phyloP scores from a whole-genome alignment of 1,140 invertebrate genomes.

The Heliconius congener region DNA sequence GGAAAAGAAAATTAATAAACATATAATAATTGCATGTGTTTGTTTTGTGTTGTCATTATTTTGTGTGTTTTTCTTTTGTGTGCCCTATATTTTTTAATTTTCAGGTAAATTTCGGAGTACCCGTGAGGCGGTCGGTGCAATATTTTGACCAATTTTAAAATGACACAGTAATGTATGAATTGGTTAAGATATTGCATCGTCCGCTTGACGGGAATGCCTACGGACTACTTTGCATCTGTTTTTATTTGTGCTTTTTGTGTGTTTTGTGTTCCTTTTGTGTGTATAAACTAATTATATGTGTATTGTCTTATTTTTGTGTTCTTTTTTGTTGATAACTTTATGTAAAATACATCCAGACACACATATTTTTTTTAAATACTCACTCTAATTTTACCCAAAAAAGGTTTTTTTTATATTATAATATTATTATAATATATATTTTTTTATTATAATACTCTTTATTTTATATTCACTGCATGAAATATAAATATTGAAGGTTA shows the following conservation, averaged over 20 bases:
- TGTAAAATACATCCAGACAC: conserved; percentile 6
- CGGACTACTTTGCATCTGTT: conserved; percentile 38
- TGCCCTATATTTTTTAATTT: conserved; percentile 10
- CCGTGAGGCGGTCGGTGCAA: conserved; percentile 76
- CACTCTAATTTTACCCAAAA: too few relatives aligned
- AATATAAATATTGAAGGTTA: too few relatives aligned
- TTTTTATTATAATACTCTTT: too few relatives aligned
- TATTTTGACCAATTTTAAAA: conserved; percentile 81
- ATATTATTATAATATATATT: too few relatives aligned
- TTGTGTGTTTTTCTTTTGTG: not conserved
- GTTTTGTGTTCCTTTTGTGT: conserved; percentile 27
- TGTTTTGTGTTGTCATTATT: not conserved
- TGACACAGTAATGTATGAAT: conserved; percentile 58
- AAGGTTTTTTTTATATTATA: too few relatives aligned
- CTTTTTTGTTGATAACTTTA: not conserved
- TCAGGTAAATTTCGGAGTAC: conserved; percentile 31
- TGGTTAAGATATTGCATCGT: conserved; percentile 83
- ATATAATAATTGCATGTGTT: not conserved
- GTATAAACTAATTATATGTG: conserved; percentile 18
- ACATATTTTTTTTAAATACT: too few relatives aligned
- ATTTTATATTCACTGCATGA: too few relatives aligned
- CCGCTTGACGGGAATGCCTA: conserved; percentile 57
- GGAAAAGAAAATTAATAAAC: too few relatives aligned
- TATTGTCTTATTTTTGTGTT: conserved; percentile 1
- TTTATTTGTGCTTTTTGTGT: conserved; percentile 32